Evolutionary conservation across 2,113 vertebrate genomes (phyloP).

Genomic region (Noturus placidus): DNA sequence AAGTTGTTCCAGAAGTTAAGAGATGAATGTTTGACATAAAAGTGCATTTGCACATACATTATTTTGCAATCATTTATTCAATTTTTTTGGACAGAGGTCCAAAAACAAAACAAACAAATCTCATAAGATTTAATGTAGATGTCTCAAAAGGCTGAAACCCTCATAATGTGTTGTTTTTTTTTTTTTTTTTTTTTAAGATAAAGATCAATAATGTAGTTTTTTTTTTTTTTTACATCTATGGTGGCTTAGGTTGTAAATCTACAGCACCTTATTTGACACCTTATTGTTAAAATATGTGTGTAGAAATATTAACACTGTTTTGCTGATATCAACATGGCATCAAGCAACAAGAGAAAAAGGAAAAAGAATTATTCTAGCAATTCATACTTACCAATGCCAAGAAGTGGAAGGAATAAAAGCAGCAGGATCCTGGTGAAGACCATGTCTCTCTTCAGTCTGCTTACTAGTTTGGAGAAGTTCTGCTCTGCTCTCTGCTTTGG

Average conservation of each 20-base stretch:
- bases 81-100: neutral
- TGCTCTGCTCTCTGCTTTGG: neutral
- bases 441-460: conserved; percentile 52
- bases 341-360: neutral
- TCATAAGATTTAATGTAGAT: neutral
- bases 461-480: neutral
- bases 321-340: neutral
- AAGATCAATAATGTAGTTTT: neutral
- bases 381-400: conserved; percentile 58
- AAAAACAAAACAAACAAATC: too few species aligned
- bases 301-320: neutral
- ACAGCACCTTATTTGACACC: neutral
- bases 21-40: neutral
- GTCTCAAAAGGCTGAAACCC: neutral
- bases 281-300: neutral
- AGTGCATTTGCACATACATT: neutral
- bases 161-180: neutral
- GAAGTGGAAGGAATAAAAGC: conserved; percentile 56
- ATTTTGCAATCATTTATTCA: neutral
- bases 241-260: neutral
- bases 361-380: neutral
- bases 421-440: conserved; percentile 49
- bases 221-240: neutral
- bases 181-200: neutral
- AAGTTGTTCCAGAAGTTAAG: neutral